phyloP scores from a whole-genome alignment of 1,140 invertebrate genomes.

The Pantala flavescens region DNA sequence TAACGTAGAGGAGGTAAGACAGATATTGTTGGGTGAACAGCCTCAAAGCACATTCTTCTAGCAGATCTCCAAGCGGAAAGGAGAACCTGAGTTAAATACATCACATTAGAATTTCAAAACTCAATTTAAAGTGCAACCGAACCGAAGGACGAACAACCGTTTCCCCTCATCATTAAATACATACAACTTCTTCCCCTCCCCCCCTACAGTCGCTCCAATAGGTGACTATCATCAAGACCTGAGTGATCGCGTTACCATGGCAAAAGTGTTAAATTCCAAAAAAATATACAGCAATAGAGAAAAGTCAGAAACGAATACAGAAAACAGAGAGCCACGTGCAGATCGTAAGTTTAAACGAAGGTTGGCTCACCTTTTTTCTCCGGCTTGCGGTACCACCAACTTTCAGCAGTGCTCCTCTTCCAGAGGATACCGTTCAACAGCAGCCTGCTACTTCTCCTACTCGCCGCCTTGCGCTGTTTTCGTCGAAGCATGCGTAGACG shows the following conservation, averaged over 20 bases:
- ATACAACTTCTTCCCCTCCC: background rate
- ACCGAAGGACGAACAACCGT: background rate
- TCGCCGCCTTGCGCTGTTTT: conserved; percentile 1
- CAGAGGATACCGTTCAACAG: background rate
- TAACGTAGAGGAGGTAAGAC: too few species aligned
- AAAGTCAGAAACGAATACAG: too few species aligned
- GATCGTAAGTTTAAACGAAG: background rate
- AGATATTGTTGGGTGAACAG: too few species aligned
- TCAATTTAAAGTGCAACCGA: background rate
- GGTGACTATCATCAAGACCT: background rate
- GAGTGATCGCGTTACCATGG: background rate
- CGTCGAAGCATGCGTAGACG: background rate
- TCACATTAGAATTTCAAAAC: background rate
- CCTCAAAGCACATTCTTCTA: background rate
- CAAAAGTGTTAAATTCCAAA: background rate
- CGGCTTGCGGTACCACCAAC: background rate
- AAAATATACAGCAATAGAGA: background rate
- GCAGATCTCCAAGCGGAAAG: background rate
- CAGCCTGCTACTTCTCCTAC: conserved; percentile 3
- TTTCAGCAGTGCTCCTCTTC: background rate
- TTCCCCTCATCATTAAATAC: background rate
- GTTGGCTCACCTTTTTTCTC: background rate
- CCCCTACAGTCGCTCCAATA: background rate
- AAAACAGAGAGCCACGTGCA: too few species aligned
- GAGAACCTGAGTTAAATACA: background rate